Percentiles rank a stretch among this genome's conserved stretches.
Conservation (phyloP, 1,140 invertebrate genomes). For the Myzus persicae region DNA sequence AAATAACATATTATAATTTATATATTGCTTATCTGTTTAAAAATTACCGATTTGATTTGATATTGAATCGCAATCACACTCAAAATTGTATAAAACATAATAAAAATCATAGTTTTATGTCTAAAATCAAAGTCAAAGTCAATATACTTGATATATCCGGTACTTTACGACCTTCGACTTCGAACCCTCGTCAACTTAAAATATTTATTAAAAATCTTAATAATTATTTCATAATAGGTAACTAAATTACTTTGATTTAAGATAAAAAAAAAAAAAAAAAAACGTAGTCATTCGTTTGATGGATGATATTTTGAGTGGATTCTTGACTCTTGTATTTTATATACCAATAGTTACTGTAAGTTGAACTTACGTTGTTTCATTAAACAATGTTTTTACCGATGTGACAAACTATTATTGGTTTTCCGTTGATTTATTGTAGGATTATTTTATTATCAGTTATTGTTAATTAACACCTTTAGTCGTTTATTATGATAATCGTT, state of each 20-base stretch:
- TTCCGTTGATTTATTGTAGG: not conserved
- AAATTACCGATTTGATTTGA: no score
- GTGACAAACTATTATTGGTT: not conserved
- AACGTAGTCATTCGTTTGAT: not conserved
- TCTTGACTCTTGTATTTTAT: not conserved
- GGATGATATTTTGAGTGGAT: not conserved
- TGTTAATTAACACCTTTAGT: not conserved
- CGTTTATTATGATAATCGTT: not conserved
- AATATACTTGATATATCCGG: not conserved
- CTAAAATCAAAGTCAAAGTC: no score
- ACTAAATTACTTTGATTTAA: not conserved
- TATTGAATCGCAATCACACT: not conserved
- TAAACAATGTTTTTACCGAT: not conserved
- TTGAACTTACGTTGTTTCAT: not conserved
- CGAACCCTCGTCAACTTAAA: not conserved
- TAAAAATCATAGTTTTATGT: no score
- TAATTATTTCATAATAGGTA: no score
- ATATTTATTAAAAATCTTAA: not conserved
- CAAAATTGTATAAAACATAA: not conserved
- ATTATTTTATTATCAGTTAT: not conserved
- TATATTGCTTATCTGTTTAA: no score
- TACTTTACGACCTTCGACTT: not conserved
- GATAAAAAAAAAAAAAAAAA: not conserved
- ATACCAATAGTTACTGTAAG: not conserved
- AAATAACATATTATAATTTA: no score